These are phyloP conservation scores for Apostichopus parvimensis DNA, from an alignment of 35 echinoderm and acorn worm genomes.

Conservation along the genomic window DNA sequence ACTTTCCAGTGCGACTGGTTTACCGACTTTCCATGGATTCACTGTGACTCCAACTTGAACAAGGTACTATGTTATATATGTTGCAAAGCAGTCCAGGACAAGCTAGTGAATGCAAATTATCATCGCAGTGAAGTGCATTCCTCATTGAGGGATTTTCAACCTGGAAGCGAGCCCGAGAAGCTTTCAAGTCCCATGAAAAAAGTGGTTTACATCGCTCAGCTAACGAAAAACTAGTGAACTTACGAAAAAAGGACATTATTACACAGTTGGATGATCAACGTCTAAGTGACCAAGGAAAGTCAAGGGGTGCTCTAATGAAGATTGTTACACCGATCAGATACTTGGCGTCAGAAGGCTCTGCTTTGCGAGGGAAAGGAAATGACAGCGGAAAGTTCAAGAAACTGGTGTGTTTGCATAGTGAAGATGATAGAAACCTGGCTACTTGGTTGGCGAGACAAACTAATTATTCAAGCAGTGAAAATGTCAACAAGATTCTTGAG, in stretches of 20 bases:
- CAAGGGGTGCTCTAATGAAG: not conserved
- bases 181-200: no score
- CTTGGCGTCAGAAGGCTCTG: no score
- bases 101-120: not conserved
- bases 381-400: no score
- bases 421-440: slow-evolving; percentile 11
- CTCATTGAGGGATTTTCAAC: not conserved
- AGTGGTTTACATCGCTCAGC: no score
- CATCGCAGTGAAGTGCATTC: not conserved
- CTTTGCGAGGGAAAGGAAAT: no score
- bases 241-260: not conserved
- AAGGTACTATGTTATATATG: no score
- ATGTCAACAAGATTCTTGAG: slow-evolving; percentile 21
- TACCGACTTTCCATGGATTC: no score
- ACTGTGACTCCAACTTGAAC: no score
- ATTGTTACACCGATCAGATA: not conserved
- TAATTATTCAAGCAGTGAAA: slow-evolving; percentile 20
- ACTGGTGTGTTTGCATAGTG: not conserved
- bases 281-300: not conserved
- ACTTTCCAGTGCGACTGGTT: no score
- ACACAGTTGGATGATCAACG: not conserved
- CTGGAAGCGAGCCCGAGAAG: not conserved
- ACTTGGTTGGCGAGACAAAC: not conserved
- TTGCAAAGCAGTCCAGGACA: not conserved
- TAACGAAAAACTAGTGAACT: not conserved